Percentiles rank a stretch among this genome's conserved stretches.
Evolutionary conservation across 2,888 invertebrate species (phyloP).

Genomic region (Schrankia costaestrigalis): DNA sequence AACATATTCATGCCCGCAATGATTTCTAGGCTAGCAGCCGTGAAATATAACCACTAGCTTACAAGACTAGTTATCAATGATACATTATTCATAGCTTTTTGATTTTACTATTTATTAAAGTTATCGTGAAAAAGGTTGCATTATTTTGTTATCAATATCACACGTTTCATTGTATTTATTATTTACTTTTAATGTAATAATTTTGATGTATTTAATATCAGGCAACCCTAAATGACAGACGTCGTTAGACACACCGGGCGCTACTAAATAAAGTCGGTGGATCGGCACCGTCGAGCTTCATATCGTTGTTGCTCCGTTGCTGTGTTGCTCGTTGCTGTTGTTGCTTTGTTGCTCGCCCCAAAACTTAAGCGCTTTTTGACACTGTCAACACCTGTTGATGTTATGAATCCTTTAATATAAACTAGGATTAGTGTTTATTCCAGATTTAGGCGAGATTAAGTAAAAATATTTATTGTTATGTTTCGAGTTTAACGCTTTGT

Average conservation of each 20-base stretch:
- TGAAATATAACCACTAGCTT: too few species aligned
- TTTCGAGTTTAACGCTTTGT: not conserved
- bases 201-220: not conserved
- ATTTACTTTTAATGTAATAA: too few species aligned
- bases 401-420: slow-evolving; percentile 13
- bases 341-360: slow-evolving; percentile 4
- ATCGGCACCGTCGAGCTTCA: slow-evolving; percentile 26
- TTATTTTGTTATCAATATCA: too few species aligned
- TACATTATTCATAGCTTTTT: too few species aligned
- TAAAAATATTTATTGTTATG: slow-evolving; percentile 1
- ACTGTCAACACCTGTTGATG: slow-evolving; percentile 16
- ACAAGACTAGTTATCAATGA: too few species aligned
- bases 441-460: not conserved
- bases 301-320: slow-evolving; percentile 8
- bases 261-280: slow-evolving; percentile 31
- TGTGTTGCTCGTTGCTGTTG: slow-evolving; percentile 1
- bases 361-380: slow-evolving; percentile 15
- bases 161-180: too few species aligned
- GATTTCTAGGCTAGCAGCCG: too few species aligned
- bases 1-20: too few species aligned
- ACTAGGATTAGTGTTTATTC: slow-evolving; percentile 8
- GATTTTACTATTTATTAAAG: too few species aligned
- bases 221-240: slow-evolving; percentile 22
- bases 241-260: slow-evolving; percentile 35
- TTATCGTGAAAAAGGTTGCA: too few species aligned